A percentile compares a stretch with the other conserved stretches of the same genome.
Conservation (phyloP, 2,113 vertebrate genomes). For the Canis aureus region DNA sequence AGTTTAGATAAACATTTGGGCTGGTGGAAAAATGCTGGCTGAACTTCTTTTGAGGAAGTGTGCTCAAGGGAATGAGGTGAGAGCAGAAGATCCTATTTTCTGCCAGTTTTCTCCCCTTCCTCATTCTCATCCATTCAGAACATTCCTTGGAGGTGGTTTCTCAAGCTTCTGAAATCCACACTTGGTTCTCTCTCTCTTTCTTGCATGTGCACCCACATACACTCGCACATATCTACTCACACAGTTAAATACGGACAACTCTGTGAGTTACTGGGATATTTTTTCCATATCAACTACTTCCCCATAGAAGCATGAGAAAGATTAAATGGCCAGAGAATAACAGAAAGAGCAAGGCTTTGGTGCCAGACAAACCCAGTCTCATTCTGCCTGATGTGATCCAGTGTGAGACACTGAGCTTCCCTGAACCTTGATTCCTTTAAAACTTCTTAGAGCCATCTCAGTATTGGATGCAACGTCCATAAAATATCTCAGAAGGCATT, state of each 20-base stretch:
- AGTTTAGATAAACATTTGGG: neutral
- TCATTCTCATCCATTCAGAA: neutral
- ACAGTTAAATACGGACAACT: neutral
- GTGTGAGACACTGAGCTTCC: neutral
- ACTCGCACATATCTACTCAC: neutral
- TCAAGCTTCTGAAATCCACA: neutral
- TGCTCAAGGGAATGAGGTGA: neutral
- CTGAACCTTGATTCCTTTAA: neutral
- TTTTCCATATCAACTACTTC: neutral
- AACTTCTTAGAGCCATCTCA: neutral
- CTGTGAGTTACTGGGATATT: neutral
- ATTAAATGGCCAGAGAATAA: neutral
- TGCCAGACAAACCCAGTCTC: neutral
- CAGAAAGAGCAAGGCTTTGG: neutral
- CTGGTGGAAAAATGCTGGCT: neutral
- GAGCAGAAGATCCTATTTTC: neutral
- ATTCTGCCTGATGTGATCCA: neutral
- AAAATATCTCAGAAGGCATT: neutral
- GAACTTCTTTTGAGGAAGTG: neutral
- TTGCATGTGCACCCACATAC: neutral
- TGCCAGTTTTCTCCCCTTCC: neutral
- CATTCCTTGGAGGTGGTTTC: neutral
- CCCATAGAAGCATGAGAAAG: neutral
- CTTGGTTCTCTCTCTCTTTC: neutral
- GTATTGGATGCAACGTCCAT: neutral